Base-by-base conservation (phyloP, 92 coral and sea anemone species). In the Plumapathes pennacea region DNA sequence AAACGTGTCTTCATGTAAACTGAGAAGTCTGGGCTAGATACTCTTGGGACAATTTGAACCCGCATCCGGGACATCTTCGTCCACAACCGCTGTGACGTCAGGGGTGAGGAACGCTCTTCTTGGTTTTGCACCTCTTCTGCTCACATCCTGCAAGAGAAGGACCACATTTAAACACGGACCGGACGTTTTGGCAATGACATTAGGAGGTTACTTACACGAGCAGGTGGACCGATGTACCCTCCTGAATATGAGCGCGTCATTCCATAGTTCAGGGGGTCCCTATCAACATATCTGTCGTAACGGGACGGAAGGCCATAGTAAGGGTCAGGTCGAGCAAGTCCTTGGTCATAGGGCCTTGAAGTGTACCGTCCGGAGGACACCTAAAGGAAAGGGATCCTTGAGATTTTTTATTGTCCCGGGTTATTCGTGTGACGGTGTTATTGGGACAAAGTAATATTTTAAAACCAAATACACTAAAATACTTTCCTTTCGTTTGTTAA, bases 61-160 rank as follows among this genome's bases (percentile, higher is more conserved):
- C 2, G 29, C 55, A 34, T 85, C 92, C 14, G 47, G 29, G 10
- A 71, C 64, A 39, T 82, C 89, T 46, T 55, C 40, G 42, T 86
- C 96, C n/a, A 87, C 71, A 39, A 62, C 84, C 29, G 96, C 96
- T 10, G 90, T 87, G 78, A 77, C 25, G 37, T 87, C 96, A n/a
- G 96, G 96, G 31, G 72, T 77, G 18, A 87, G 78, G 60, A 87
- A 78, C 22, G 81, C 55, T 57, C 58, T 77, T 40, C 34, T 72
- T 4, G 87, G 67, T 6, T 54, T 36, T 22, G 15, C 38, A 32
- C 85, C 62, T 17, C 72, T 57, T 10, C 74, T 82, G 57, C 32
- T 55, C 34, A 64, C 69, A 10, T 78, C 77, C 90, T 83, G 61
- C 13, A 28, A 56, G 38, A n/a, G 8, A 28, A 31, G 34, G n/a